Evolutionary conservation across 2,797 vertebrate species (phyloP).

Genomic region (Sciurus vulgaris): DNA sequence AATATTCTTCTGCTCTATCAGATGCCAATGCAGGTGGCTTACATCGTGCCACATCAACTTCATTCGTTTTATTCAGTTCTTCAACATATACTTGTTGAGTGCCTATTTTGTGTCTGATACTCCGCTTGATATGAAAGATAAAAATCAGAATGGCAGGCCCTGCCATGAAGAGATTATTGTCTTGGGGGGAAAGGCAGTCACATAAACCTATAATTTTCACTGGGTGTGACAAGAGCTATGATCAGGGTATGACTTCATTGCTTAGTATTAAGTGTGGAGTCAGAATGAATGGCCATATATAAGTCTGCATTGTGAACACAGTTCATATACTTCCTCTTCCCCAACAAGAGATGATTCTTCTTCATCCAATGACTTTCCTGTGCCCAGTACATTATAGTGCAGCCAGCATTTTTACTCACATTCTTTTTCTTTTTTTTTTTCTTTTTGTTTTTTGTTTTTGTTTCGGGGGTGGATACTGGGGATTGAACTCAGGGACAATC

Average conservation of each 20-base stretch:
- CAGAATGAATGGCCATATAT: background rate
- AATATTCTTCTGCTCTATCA: background rate
- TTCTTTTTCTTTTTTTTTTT: too few species aligned
- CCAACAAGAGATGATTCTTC: background rate
- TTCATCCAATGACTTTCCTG: background rate
- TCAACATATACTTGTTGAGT: background rate
- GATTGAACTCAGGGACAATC: too few species aligned
- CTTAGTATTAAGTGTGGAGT: background rate
- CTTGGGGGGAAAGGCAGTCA: background rate
- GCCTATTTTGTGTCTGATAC: background rate
- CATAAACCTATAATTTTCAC: background rate
- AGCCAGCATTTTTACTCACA: background rate
- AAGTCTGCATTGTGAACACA: background rate
- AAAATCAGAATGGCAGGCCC: background rate
- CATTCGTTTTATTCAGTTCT: background rate
- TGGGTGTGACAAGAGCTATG: background rate
- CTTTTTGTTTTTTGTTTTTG: too few species aligned
- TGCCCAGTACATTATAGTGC: too few species aligned
- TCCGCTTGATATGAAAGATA: background rate
- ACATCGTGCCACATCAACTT: background rate
- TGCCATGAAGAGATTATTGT: background rate
- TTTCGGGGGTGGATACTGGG: too few species aligned
- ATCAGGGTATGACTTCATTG: background rate
- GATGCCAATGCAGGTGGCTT: background rate
- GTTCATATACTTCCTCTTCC: background rate